Evolutionary conservation across 2,888 invertebrate genomes (phyloP), one percentile per base, ranked within the genome.

Genomic region (Papilio demoleus): DNA sequence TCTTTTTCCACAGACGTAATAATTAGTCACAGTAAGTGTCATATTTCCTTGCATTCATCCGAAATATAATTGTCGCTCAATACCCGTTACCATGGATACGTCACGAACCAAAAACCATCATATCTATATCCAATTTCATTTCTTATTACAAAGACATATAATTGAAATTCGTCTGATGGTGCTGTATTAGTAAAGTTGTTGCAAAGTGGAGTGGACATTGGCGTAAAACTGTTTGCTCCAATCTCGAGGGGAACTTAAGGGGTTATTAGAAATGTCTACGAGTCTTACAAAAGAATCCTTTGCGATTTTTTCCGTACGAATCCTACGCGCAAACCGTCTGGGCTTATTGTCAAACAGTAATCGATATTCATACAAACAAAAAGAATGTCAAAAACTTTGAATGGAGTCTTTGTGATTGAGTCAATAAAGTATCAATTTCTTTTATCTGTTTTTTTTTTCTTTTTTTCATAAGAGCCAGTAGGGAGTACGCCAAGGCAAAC

Each of bases 221-320:
- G 85, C 79, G 84, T 87, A 86, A 88, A 88, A 88, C 87, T 90
- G 90, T 90, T 90, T 90, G 89, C 87, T 81, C 84, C 87, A 83
- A 84, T 76, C 79, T 86, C 81, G 79, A 85, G 80, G 82, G 81
- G 84, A 83, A 82, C 88, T 88, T 88, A 85, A 88, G 89, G 68
- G 84, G 86, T 88, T 90, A 88, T 90, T 90, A 88, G 85, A 85
- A 83, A 86, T 85, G 90, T 89, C 89, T 89, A 84, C 85, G 87
- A 84, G 83, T 80, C 78, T 75, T 50, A 65, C 75, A 75, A 80
- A 79, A 81, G 80, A 80, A 77, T 79, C 74, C 81, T 82, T 76
- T 79, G 65, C 56, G 80, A 80, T 75, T 77, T 77, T 72, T 74
- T 75, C 72, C 73, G 71, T 70, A 67, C 59, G 45, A 60, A 68